These are phyloP conservation scores for Brachycybe producta DNA, from an alignment of 2,888 invertebrate genomes.

Conservation along the genomic window DNA sequence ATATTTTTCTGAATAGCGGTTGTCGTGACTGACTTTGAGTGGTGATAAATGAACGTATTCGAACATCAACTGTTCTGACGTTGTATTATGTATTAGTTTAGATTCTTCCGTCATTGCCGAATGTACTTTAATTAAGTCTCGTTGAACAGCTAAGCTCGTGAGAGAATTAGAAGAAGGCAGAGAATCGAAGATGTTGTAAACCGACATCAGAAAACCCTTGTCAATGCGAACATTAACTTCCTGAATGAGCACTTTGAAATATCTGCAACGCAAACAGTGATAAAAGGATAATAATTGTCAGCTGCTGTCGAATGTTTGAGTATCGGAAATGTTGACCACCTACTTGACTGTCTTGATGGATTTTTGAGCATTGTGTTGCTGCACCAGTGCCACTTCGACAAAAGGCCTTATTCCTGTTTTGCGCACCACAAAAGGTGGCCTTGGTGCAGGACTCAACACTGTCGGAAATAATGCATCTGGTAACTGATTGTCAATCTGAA, in stretches of 20 bases:
- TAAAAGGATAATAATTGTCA: background rate
- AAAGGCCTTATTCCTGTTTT: constrained; percentile 46
- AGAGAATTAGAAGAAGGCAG: constrained; percentile 31
- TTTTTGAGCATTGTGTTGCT: constrained; percentile 30
- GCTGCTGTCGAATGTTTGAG: background rate
- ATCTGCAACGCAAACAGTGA: constrained; percentile 31
- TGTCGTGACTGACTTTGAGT: too few relatives aligned
- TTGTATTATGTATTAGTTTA: background rate
- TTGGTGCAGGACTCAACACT: constrained; percentile 49
- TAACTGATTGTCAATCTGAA: constrained; percentile 63
- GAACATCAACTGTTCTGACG: constrained; percentile 25
- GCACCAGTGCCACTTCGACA: constrained; percentile 36
- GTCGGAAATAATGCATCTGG: constrained; percentile 55
- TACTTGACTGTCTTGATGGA: constrained; percentile 34
- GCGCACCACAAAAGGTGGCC: constrained; percentile 38
- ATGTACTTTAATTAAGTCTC: too few relatives aligned
- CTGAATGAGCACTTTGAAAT: constrained; percentile 48
- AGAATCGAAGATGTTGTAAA: constrained; percentile 48
- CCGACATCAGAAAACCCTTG: constrained; percentile 49
- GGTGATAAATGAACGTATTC: constrained; percentile 35
- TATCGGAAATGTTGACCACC: constrained; percentile 16
- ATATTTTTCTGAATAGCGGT: too few relatives aligned
- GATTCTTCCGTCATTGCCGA: background rate
- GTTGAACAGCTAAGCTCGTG: too few relatives aligned
- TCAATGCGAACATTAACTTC: constrained; percentile 57